These are phyloP conservation scores for Saguinus midas DNA, from an alignment of 2,113 vertebrate genomes.

Conservation along the genomic window DNA sequence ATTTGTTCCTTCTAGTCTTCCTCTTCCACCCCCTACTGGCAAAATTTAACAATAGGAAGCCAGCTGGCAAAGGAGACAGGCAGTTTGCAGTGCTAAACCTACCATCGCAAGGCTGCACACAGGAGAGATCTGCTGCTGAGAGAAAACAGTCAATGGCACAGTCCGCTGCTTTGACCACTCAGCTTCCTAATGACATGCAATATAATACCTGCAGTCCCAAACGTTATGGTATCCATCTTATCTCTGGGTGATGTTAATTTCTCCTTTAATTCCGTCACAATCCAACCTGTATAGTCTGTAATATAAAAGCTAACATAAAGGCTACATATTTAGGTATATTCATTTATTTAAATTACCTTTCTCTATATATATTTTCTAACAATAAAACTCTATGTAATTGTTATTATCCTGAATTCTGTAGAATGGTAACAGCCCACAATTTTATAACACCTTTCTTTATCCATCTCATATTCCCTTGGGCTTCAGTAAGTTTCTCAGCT, in stretches of 20 bases:
- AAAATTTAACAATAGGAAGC: background rate
- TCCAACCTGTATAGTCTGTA: background rate
- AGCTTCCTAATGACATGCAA: background rate
- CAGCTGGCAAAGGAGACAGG: background rate
- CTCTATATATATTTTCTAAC: background rate
- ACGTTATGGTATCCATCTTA: background rate
- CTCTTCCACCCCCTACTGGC: background rate
- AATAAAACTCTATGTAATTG: background rate
- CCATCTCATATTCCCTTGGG: background rate
- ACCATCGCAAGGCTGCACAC: background rate
- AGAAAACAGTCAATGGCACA: background rate
- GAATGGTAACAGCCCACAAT: background rate
- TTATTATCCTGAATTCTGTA: background rate
- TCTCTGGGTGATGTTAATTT: background rate
- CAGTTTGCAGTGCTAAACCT: background rate
- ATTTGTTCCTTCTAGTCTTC: background rate
- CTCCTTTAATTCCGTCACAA: background rate
- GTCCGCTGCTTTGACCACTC: background rate
- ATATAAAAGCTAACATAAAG: background rate
- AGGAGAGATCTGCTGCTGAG: background rate
- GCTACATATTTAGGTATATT: too few relatives aligned
- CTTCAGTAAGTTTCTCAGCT: background rate
- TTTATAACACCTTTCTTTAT: background rate
- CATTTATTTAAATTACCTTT: too few relatives aligned
- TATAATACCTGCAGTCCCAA: background rate